Base-by-base conservation (phyloP, 2,113 vertebrate species). In the Pelusios castaneus region DNA sequence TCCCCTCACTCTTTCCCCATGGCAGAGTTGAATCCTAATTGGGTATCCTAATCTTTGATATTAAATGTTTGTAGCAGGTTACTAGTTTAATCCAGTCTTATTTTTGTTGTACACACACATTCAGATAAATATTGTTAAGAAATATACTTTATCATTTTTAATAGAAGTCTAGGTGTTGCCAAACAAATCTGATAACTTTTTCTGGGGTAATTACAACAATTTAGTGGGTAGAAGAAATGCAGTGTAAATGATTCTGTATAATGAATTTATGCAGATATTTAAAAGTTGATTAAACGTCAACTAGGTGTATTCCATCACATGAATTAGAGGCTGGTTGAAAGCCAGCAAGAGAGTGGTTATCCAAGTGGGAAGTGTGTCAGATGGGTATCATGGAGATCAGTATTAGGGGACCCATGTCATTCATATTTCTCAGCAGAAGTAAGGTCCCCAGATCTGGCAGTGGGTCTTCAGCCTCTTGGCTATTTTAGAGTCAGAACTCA, bases 1-100 rank as follows among this genome's bases (percentile, higher is more conserved):
- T 88, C 55, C 85, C 94, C 67, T 47, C 51, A 52, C 51, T 52
- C 16, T 16, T 52, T 52, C 92, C 94, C 90, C 82, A 43, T 78
- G n/a, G 67, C 58, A 55, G 89, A 76, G 45, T 29, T 76, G 73
- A 78, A 89, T 84, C 55, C 82, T 95, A 94, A 96, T 91, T 95
- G 95, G 84, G 76, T 47, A 96, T 41, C 11, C 19, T 70, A 38
- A 56, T 87, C 87, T 86, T 78, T 91, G 43, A 13, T 81, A 84
- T 85, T 90, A 94, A 96, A 92, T 84, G 34, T 25, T 31, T 89
- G 73, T 83, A 92, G 22, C 55, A 92, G 51, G 10, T 73, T 80
- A 80, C 82, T 89, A 92, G 31, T 84, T 96, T 88, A 38, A 56
- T 81, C 9, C 27, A n/a, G 21, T 31, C 54, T 49, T 49, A 34